Base-by-base conservation (phyloP, 1,140 invertebrate species). In the Latrodectus geometricus region DNA sequence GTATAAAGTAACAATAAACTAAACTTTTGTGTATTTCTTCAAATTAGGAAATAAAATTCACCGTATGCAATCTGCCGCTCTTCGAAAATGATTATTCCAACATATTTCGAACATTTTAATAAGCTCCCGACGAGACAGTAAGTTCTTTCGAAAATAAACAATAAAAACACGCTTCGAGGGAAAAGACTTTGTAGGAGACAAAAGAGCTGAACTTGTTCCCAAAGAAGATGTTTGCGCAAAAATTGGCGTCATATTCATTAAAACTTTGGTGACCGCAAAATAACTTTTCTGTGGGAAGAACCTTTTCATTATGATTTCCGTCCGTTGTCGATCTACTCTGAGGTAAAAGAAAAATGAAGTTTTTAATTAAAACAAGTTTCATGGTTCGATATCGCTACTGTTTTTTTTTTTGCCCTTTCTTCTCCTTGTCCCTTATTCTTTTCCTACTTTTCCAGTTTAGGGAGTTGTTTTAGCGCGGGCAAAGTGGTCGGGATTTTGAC, bases 351-450 rank as follows among this genome's bases (percentile, higher is more conserved):
- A n/a, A 35, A 81, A 81, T 54, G 70, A 68, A 72, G 79, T 69
- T 81, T 81, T 81, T 81, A 81, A 81, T 81, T 81, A 81, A 81
- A 81, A 81, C 52, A 35, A 72, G 79, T 81, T 72, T 12, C 20
- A 5, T 21, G 8, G 66, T 21, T 81, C 20, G 49, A 74, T 74
- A 72, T 20, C 65, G 65, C 20, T 17, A 70, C 69, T n/a, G 17
- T 70, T 70, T 70, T 70, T 70, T 12, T 70, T 14, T 70, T 70
- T 70, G 17, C 17, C 9, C 68, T 69, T 69, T 69, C 11, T 11
- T 17, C 54, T 61, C 21, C 20, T 69, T 69, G 4, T 69, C 11
- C 21, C 9, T 66, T 50, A n/a, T 66, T 77, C 56, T 15, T 14
- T 9, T 65, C 21, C 12, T 14, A 12, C 54, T 14, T 76, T 76